A percentile compares a stretch with the other conserved stretches of the same genome.
These are phyloP conservation scores for Ferrisia virgata DNA, from an alignment of 2,888 invertebrate species.

Conservation along the genomic window DNA sequence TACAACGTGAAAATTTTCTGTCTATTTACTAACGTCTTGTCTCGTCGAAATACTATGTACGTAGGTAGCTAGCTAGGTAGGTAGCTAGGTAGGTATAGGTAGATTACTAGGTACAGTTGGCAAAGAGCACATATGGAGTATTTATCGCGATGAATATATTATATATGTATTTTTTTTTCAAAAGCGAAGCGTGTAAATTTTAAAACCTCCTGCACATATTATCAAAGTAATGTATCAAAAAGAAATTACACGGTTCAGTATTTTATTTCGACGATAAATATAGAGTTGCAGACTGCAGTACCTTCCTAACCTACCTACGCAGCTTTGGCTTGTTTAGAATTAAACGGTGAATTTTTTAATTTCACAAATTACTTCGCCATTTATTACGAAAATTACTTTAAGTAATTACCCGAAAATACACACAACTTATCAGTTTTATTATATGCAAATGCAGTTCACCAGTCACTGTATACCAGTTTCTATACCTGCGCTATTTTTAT, in stretches of 20 bases:
- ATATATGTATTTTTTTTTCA: not conserved
- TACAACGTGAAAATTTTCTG: not conserved
- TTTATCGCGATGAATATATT: not conserved
- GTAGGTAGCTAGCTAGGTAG: too few relatives aligned
- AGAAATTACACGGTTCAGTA: not conserved
- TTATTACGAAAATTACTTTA: not conserved
- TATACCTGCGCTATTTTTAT: too few relatives aligned
- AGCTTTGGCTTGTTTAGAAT: too few relatives aligned
- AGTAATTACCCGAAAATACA: not conserved
- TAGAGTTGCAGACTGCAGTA: not conserved
- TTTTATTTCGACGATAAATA: slow-evolving; percentile 4
- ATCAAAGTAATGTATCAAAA: not conserved
- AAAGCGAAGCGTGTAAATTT: not conserved
- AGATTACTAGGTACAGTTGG: too few relatives aligned
- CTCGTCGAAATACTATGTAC: not conserved
- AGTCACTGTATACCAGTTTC: too few relatives aligned
- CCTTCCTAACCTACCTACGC: too few relatives aligned
- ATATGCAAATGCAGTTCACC: too few relatives aligned
- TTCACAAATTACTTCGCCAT: not conserved
- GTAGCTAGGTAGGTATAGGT: too few relatives aligned
- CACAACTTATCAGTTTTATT: not conserved
- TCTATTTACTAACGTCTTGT: not conserved
- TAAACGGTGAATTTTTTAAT: not conserved
- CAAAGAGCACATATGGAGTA: too few relatives aligned
- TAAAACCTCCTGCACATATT: not conserved